Evolutionary conservation across 1,140 invertebrate genomes (phyloP), one percentile per base, ranked within the genome.

Genomic region (Mizuhopecten yessoensis): DNA sequence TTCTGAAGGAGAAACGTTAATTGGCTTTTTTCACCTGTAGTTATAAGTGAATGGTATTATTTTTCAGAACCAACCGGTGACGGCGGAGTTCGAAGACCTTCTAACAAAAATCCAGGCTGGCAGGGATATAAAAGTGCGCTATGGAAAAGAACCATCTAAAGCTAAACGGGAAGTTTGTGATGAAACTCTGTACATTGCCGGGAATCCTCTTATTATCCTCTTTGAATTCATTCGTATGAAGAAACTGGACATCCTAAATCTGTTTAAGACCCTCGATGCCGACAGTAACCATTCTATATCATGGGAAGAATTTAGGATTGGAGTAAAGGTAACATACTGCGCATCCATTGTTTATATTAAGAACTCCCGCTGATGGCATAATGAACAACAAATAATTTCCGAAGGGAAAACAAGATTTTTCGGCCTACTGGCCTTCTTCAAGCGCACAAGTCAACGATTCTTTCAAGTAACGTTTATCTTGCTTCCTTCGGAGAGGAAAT

Each of bases 191-290:
- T 92, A 88, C 49, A 89, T 92, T 17, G n/a, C 20, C 3, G 92
- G 92, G 33, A 90, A 92, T 33, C 92, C 92, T 20, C 57, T 87
- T 9, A 23, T n/a, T 1, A 86, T 92, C 17, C 86, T 92, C 11
- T 86, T 92, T 17, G 92, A 92, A 86, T 92, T 89, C 34, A 89
- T 86, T n/a, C 33, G 92, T 20, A 91, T 92, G 34, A 91, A 89
- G 86, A 39, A 88, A 29, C 34, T 91, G 33, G 33, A 88, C 42
- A 45, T 92, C 42, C 75, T 92, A 15, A 90, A 92, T 29, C 33
- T 92, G 0, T 92, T 92, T n/a, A 88, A 86, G 10, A 49, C 90
- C 9, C 88, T 92, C 34, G 92, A 92, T 34, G 57, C 86, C 23
- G 88, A 92, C 33, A 88, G 90, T 0, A 91, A 88, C 29, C 92